Evolutionary conservation across 2,797 vertebrate species (phyloP), one percentile per base, ranked within the genome.

Genomic region (Manis pentadactyla): DNA sequence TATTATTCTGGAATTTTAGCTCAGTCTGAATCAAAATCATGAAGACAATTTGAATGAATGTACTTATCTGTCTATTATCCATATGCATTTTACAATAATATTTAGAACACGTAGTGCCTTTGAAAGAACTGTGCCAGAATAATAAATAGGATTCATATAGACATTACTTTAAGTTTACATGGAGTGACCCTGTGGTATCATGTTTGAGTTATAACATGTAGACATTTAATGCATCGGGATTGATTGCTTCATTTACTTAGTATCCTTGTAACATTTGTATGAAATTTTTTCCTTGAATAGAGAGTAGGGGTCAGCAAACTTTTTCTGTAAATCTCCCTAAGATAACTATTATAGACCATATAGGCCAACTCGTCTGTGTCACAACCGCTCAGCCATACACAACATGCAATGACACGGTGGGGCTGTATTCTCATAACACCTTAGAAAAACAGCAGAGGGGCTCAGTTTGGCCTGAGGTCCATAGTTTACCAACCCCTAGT

Each of bases 1-100:
- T 92, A 94, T 95, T 91, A 90, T 82, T 97, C 89, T 82, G 46
- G 23, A 93, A 79, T 97, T 97, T 93, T 84, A 94, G 21, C 31
- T 97, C 77, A 42, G 4, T 92, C 13, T 88, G 51, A 96, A 93
- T 93, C 86, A 95, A 97, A 98, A 84, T 34, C 55, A 93, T 77
- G 42, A 55, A 84, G 95, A 64, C 4, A 87, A 94, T 49, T 95
- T 88, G 46, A 96, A 78, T 90, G 85, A 84, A 93, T 95, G 46
- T 3, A 87, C 4, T 93, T 73, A 92, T 96, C 37, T 64, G 21
- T 51, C 53, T 84, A 73, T 93, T 93, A 92, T 79, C 29, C 37
- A 74, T 55, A 86, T 4, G 4, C 8, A 87, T 37, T 19, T 93
- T 87, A 87, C 83, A 34, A 90, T 74, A 95, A 97, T 92, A 96